Conservation (phyloP, 2,888 invertebrate genomes). For the Mycalesis mineus region DNA sequence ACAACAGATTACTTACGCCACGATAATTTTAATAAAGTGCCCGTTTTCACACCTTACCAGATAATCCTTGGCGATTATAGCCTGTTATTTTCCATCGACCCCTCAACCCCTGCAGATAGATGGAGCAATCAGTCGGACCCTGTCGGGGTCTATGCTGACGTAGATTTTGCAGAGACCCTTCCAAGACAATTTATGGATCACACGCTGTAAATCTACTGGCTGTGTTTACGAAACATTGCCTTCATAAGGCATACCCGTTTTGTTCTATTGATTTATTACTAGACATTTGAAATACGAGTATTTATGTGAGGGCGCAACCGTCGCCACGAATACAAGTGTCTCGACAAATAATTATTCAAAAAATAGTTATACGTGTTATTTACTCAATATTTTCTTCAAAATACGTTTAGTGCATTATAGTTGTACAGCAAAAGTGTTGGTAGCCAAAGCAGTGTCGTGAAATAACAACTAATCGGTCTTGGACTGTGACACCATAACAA, state of each 20-base stretch:
- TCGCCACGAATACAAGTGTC: too few species aligned
- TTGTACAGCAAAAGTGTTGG: too few species aligned
- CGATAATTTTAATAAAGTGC: slow-evolving; percentile 12
- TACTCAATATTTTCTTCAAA: too few species aligned
- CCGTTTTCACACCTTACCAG: slow-evolving; percentile 18
- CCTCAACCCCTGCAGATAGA: slow-evolving; percentile 59
- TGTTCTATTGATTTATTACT: slow-evolving; percentile 24
- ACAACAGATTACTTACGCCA: neutral
- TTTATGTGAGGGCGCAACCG: too few species aligned
- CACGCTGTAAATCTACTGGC: slow-evolving; percentile 59
- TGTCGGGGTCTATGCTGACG: slow-evolving; percentile 59
- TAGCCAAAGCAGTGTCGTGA: too few species aligned
- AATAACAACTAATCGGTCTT: too few species aligned
- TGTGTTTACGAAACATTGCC: slow-evolving; percentile 51
- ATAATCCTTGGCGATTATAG: slow-evolving; percentile 42
- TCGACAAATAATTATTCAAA: too few species aligned
- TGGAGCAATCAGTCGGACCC: slow-evolving; percentile 68
- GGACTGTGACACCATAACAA: too few species aligned
- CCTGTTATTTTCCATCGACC: slow-evolving; percentile 60
- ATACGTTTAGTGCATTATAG: too few species aligned
- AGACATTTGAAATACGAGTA: too few species aligned
- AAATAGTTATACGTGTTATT: too few species aligned
- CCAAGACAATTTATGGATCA: slow-evolving; percentile 66
- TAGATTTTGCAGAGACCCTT: slow-evolving; percentile 52
- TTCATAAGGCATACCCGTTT: slow-evolving; percentile 30